A percentile compares a stretch with the other conserved stretches of the same genome.
Evolutionary conservation across 2,888 invertebrate genomes (phyloP).

Genomic region (Cryptus armator): DNA sequence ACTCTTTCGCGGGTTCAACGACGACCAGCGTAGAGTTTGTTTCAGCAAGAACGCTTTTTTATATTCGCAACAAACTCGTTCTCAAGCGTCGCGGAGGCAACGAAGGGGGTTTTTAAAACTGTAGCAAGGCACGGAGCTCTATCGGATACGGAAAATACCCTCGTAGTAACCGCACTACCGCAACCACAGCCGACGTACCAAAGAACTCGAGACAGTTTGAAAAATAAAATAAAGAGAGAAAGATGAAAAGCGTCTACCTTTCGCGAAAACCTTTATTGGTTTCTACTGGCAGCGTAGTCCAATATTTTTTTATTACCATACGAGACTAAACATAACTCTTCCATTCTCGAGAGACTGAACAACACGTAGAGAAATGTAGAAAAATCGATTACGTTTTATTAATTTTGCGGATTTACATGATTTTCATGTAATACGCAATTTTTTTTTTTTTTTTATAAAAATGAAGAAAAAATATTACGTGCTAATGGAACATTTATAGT

Average conservation of each 20-base stretch:
- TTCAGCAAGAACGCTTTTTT: slow-evolving; percentile 80
- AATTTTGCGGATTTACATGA: not conserved
- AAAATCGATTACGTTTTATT: not conserved
- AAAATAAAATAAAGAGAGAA: slow-evolving; percentile 29
- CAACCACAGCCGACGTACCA: slow-evolving; percentile 78
- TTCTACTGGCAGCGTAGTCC: slow-evolving; percentile 81
- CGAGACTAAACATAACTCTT: slow-evolving; percentile 64
- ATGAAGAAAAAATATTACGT: too few species aligned
- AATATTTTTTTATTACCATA: slow-evolving; percentile 80
- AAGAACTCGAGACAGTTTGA: slow-evolving; percentile 37
- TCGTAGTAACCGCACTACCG: slow-evolving; percentile 77
- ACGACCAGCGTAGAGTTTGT: slow-evolving; percentile 78
- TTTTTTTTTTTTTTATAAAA: slow-evolving; percentile 39
- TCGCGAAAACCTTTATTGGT: slow-evolving; percentile 81
- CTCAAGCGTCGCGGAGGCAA: slow-evolving; percentile 12
- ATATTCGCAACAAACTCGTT: slow-evolving; percentile 47
- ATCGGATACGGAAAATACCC: slow-evolving; percentile 49
- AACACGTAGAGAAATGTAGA: not conserved
- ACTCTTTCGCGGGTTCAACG: slow-evolving; percentile 71
- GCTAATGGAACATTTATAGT: too few species aligned
- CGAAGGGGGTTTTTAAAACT: slow-evolving; percentile 31
- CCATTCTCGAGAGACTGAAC: too few species aligned
- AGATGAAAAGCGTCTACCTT: slow-evolving; percentile 75
- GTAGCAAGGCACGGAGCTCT: not conserved
- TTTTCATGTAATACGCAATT: not conserved